These are phyloP conservation scores for Drosophila dives DNA, from an alignment of 2,888 invertebrate species.

Conservation along the genomic window DNA sequence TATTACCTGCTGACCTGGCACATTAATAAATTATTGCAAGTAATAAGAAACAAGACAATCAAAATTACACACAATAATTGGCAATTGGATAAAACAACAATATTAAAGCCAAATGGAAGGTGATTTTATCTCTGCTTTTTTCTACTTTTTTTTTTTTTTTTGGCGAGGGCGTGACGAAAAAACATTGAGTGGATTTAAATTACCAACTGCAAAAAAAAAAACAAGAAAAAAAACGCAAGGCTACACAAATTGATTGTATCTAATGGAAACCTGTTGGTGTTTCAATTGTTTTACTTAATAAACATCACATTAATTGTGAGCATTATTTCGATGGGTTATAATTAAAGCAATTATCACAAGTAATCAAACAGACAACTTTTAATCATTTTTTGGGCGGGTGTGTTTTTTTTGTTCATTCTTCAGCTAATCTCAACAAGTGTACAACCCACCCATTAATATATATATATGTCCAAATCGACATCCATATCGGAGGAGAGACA, in stretches of 20 bases:
- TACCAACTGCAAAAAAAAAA: slow-evolving; percentile 11
- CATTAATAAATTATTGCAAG: slow-evolving; percentile 51
- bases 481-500: slow-evolving; percentile 33
- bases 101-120: slow-evolving; percentile 38
- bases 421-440: not conserved
- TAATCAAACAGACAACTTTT: slow-evolving; percentile 3
- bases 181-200: slow-evolving; percentile 63
- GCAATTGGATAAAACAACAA: slow-evolving; percentile 44
- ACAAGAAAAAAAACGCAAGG: slow-evolving; percentile 34
- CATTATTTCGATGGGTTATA: slow-evolving; percentile 34
- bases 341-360: slow-evolving; percentile 51
- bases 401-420: not conserved
- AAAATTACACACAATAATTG: slow-evolving; percentile 64
- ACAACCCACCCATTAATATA: not conserved
- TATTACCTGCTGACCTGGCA: slow-evolving; percentile 27
- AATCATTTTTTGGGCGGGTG: not conserved
- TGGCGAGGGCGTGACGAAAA: slow-evolving; percentile 75
- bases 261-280: slow-evolving; percentile 20
- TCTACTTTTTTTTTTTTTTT: slow-evolving; percentile 11
- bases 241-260: slow-evolving; percentile 46
- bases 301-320: slow-evolving; percentile 23
- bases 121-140: slow-evolving; percentile 36
- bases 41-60: slow-evolving; percentile 36
- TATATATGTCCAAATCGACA: not conserved
- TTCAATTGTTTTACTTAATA: slow-evolving; percentile 15